A percentile compares a stretch with the other conserved stretches of the same genome.
phyloP scores from a whole-genome alignment of 2,888 invertebrate species.

The Choristoneura rosaceana region DNA sequence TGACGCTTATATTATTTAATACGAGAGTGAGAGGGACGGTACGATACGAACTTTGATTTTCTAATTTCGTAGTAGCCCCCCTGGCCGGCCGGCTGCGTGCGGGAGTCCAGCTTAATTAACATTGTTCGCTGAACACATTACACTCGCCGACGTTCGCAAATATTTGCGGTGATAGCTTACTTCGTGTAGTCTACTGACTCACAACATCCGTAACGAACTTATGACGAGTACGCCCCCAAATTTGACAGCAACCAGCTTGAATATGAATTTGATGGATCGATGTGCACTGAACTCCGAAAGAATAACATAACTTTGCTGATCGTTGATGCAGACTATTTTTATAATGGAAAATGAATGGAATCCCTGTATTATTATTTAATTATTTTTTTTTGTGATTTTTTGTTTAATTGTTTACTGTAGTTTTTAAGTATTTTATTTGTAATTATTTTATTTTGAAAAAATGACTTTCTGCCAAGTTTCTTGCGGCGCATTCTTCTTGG shows the following conservation, averaged over 20 bases:
- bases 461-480: too few species aligned
- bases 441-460: too few species aligned
- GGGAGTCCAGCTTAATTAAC: conserved; percentile 54
- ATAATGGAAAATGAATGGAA: background rate
- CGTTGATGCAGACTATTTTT: background rate
- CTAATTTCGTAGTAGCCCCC: too few species aligned
- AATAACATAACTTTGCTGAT: background rate
- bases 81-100: conserved; percentile 33
- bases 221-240: conserved; percentile 15
- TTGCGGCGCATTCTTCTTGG: too few species aligned
- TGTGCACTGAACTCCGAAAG: background rate
- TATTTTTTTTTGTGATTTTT: too few species aligned
- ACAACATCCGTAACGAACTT: conserved; percentile 24
- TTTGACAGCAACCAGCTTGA: conserved; percentile 16
- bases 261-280: conserved; percentile 1
- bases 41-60: too few species aligned
- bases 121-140: conserved; percentile 52
- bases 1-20: too few species aligned
- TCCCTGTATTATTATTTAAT: too few species aligned
- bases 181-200: conserved; percentile 14
- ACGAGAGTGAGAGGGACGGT: too few species aligned
- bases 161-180: conserved; percentile 46
- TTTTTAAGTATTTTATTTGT: too few species aligned
- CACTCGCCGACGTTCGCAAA: conserved; percentile 47
- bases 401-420: too few species aligned